phyloP scores from a whole-genome alignment of 2,888 invertebrate species.

The Amblyteles armatorius region DNA sequence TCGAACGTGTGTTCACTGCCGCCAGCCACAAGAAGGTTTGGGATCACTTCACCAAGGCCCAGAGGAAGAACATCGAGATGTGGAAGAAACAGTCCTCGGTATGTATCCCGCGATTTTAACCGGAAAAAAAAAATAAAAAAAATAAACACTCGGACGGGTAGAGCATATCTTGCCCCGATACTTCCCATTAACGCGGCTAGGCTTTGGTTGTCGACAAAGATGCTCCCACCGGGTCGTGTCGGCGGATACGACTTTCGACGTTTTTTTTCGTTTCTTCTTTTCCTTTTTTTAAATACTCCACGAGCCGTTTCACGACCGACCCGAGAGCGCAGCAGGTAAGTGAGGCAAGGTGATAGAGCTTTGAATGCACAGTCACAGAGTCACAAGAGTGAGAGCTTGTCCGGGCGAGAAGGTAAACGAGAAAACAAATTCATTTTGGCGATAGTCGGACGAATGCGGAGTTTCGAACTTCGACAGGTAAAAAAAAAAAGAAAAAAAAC shows the following conservation, averaged over 20 bases:
- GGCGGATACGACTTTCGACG: slow-evolving; percentile 8
- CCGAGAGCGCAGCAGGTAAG: slow-evolving; percentile 45
- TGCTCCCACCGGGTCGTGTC: slow-evolving; percentile 6
- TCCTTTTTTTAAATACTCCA: slow-evolving; percentile 1
- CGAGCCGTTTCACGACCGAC: slow-evolving; percentile 27
- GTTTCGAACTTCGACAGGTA: slow-evolving; percentile 62
- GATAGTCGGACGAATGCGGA: slow-evolving; percentile 61
- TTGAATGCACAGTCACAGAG: slow-evolving; percentile 44
- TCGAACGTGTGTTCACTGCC: slow-evolving; percentile 98
- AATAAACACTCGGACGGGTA: slow-evolving; percentile 60
- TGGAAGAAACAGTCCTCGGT: slow-evolving; percentile 99
- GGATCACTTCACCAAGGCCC: slow-evolving; percentile 99
- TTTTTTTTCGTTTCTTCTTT: neutral
- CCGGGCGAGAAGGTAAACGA: slow-evolving; percentile 40
- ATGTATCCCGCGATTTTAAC: slow-evolving; percentile 83
- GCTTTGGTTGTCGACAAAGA: slow-evolving; percentile 48
- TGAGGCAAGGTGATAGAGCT: slow-evolving; percentile 48
- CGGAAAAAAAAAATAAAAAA: slow-evolving; percentile 36
- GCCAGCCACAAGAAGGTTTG: slow-evolving; percentile 99
- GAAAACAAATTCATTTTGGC: slow-evolving; percentile 35
- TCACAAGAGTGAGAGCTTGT: slow-evolving; percentile 45
- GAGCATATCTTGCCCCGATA: slow-evolving; percentile 43
- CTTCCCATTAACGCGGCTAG: slow-evolving; percentile 53
- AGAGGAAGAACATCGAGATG: slow-evolving; percentile 98
- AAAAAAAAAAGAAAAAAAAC: slow-evolving; percentile 25